Evolutionary conservation across 1,140 invertebrate species (phyloP).

Genomic region (Anoplophora glabripennis): DNA sequence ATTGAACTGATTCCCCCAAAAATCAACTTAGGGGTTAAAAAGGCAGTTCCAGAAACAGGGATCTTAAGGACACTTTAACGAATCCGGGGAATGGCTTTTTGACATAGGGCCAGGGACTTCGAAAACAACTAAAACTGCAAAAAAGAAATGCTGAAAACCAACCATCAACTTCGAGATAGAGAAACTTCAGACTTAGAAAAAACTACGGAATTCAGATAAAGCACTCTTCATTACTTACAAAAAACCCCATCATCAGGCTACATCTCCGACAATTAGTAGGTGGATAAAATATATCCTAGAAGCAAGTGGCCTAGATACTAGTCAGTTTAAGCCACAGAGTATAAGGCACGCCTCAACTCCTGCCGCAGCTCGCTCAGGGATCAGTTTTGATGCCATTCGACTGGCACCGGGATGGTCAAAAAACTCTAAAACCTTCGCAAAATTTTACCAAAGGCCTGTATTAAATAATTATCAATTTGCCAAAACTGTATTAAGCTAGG

Average conservation of each 20-base stretch:
- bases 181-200: not conserved
- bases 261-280: not conserved
- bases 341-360: not conserved
- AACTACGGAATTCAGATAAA: not conserved
- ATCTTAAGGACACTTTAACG: no score
- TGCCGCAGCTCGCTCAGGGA: not conserved
- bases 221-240: not conserved
- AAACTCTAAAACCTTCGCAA: no score
- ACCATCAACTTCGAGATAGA: not conserved
- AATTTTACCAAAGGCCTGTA: no score
- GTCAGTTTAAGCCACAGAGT: not conserved
- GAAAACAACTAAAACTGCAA: no score
- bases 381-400: not conserved
- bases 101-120: no score
- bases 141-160: no score
- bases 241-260: not conserved
- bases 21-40: not conserved
- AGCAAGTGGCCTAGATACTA: not conserved
- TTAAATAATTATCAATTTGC: no score
- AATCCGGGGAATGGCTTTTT: no score
- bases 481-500: no score
- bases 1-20: not conserved
- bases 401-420: no score
- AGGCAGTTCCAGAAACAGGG: not conserved
- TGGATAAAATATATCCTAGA: not conserved